A percentile compares a stretch with the other conserved stretches of the same genome.
Conservation (phyloP, 2,888 invertebrate species). For the Subacronicta megacephala region DNA sequence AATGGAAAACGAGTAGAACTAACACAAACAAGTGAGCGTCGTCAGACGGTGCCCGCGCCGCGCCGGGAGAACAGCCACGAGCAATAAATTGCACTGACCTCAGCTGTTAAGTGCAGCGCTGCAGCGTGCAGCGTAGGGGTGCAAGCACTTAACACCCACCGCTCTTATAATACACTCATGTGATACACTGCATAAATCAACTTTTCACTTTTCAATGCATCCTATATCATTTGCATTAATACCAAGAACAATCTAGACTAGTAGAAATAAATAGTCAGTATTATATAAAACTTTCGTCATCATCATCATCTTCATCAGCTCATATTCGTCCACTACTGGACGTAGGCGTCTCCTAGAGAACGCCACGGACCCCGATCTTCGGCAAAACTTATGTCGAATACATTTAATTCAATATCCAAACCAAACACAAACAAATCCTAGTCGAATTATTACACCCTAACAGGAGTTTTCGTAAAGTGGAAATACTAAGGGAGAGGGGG, state of each 20-base stretch:
- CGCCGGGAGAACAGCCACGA: slow-evolving; percentile 60
- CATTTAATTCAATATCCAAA: slow-evolving; percentile 46
- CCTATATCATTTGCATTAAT: slow-evolving; percentile 37
- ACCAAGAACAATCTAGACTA: slow-evolving; percentile 1
- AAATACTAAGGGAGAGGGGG: slow-evolving; percentile 52
- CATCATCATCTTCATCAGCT: too few species aligned
- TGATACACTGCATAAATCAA: slow-evolving; percentile 39
- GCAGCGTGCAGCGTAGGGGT: slow-evolving; percentile 44
- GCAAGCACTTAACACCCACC: slow-evolving; percentile 49
- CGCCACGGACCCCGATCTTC: too few species aligned
- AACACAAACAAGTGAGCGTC: slow-evolving; percentile 83
- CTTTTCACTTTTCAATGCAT: slow-evolving; percentile 46
- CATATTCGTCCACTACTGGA: too few species aligned
- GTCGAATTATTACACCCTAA: slow-evolving; percentile 55
- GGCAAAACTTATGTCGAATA: slow-evolving; percentile 15
- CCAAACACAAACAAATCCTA: slow-evolving; percentile 54
- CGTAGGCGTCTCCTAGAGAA: too few species aligned
- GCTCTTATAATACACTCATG: slow-evolving; percentile 38
- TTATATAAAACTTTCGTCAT: slow-evolving; percentile 6
- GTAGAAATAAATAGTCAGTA: neutral
- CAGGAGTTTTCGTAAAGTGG: slow-evolving; percentile 56
- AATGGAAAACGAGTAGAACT: slow-evolving; percentile 87
- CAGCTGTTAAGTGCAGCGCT: slow-evolving; percentile 63
- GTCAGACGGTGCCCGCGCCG: slow-evolving; percentile 55
- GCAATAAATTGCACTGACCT: slow-evolving; percentile 85